Percentiles rank a stretch among this genome's conserved stretches.
Conservation (phyloP, 2,888 invertebrate genomes). For the Heliconius hortense region DNA sequence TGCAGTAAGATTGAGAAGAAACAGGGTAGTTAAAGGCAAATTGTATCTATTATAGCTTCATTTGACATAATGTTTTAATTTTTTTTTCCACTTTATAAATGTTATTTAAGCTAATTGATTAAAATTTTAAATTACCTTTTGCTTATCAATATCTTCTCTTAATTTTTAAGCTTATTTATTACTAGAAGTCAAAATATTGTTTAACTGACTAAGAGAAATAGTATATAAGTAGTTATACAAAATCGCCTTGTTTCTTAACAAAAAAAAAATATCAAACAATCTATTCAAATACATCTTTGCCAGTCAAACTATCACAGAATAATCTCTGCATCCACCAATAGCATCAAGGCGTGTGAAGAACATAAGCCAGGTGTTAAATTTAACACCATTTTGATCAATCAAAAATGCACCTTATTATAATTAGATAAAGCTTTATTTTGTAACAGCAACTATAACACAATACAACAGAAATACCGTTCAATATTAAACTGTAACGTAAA, state of each 20-base stretch:
- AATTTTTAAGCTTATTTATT: neutral
- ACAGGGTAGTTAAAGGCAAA: too few species aligned
- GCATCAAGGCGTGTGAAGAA: conserved; percentile 57
- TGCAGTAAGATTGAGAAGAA: too few species aligned
- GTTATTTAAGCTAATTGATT: neutral
- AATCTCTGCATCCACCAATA: conserved; percentile 60
- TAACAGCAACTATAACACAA: conserved; percentile 36
- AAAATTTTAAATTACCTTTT: too few species aligned
- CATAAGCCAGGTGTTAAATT: conserved; percentile 72
- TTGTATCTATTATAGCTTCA: too few species aligned
- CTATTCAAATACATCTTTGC: neutral
- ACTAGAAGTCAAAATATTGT: neutral
- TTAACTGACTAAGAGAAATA: neutral
- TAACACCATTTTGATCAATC: conserved; percentile 59
- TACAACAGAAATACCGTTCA: conserved; percentile 27
- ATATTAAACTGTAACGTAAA: conserved; percentile 44
- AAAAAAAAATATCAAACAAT: neutral
- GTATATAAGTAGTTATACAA: neutral
- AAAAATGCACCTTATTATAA: conserved; percentile 41
- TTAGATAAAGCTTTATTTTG: conserved; percentile 38
- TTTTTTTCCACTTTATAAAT: neutral
- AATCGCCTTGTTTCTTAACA: neutral
- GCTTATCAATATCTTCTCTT: neutral
- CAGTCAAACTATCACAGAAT: conserved; percentile 32
- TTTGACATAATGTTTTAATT: too few species aligned